These are phyloP conservation scores for Regulus satrapa DNA, from an alignment of 2,113 vertebrate genomes.

Conservation along the genomic window DNA sequence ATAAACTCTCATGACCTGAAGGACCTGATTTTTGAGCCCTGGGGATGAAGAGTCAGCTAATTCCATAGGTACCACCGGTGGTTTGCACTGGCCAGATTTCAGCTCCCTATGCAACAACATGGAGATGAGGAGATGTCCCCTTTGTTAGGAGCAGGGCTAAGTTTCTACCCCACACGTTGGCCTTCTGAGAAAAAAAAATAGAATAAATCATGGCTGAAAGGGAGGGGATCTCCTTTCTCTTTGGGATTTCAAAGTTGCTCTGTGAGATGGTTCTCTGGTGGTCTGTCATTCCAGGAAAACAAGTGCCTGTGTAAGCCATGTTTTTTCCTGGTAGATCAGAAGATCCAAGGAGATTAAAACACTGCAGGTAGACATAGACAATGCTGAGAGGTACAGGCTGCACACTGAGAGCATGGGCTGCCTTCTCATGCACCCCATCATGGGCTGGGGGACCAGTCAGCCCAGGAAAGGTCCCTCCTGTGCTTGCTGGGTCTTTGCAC, in stretches of 20 bases:
- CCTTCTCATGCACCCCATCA: neutral
- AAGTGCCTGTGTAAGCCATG: accelerated
- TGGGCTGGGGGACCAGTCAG: accelerated
- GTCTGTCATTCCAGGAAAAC: neutral
- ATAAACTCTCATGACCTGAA: neutral
- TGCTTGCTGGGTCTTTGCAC: neutral
- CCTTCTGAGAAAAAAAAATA: neutral
- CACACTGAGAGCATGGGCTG: neutral
- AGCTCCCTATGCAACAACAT: neutral
- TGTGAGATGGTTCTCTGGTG: neutral
- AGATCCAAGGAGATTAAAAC: neutral
- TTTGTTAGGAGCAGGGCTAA: neutral
- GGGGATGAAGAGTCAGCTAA: neutral
- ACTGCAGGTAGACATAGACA: neutral
- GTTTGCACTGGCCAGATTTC: neutral
- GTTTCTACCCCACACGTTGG: neutral
- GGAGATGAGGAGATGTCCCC: neutral
- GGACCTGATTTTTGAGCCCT: neutral
- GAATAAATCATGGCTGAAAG: neutral
- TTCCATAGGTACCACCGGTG: neutral
- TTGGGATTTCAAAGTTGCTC: neutral
- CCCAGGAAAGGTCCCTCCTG: neutral
- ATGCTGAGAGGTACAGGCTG: neutral
- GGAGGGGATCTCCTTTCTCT: too few species aligned
- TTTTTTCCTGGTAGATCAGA: neutral